Conservation (phyloP, 2,797 vertebrate species). For the Pseudochaenichthys georgianus region DNA sequence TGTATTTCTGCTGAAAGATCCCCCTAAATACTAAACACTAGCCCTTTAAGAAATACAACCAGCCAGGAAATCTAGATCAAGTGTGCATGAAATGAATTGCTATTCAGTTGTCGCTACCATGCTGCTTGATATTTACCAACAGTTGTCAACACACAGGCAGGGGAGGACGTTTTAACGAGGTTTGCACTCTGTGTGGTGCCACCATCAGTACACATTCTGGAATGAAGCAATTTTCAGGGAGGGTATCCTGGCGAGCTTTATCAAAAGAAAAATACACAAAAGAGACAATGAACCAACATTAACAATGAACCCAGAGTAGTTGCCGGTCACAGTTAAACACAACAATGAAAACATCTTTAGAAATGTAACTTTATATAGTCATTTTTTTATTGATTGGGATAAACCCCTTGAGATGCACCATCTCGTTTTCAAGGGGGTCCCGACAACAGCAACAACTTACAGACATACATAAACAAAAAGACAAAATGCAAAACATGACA, state of each 20-base stretch:
- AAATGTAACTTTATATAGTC: constrained; percentile 4
- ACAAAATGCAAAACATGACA: too few relatives aligned
- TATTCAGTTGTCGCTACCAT: constrained; percentile 31
- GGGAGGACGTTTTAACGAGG: constrained; percentile 20
- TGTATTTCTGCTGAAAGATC: too few relatives aligned
- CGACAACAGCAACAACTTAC: too few relatives aligned
- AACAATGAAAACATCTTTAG: constrained; percentile 3
- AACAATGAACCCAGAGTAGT: not conserved
- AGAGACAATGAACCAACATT: constrained; percentile 7
- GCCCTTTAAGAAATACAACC: not conserved
- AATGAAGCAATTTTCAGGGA: constrained; percentile 38
- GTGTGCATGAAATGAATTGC: constrained; percentile 18
- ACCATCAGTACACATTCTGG: constrained; percentile 23
- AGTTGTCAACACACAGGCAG: constrained; percentile 30
- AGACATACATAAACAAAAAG: too few relatives aligned
- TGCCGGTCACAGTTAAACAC: constrained; percentile 13
- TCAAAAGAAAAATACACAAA: constrained; percentile 10
- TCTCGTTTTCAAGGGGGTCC: too few relatives aligned
- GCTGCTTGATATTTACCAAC: constrained; percentile 50
- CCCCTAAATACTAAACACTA: too few relatives aligned
- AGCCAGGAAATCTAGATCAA: constrained; percentile 24
- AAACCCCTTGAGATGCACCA: too few relatives aligned
- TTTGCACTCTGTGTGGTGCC: constrained; percentile 35
- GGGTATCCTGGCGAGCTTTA: not conserved
- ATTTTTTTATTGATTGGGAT: too few relatives aligned